A percentile compares a stretch with the other conserved stretches of the same genome.
These are phyloP conservation scores for Gastrophysa polygoni DNA, from an alignment of 2,888 invertebrate genomes.

Conservation along the genomic window DNA sequence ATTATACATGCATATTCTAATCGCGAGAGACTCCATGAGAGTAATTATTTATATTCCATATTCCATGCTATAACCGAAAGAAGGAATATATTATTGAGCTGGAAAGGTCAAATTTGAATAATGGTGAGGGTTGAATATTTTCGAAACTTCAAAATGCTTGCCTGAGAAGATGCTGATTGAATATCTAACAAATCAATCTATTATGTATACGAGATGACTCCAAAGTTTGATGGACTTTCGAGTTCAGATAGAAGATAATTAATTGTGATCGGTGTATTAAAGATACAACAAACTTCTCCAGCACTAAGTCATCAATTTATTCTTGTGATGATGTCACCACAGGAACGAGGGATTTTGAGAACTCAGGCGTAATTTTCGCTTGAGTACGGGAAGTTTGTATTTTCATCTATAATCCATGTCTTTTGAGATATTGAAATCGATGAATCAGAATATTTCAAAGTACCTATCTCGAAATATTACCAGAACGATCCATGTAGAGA, in stretches of 20 bases:
- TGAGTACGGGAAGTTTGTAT: no score
- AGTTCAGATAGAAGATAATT: slow-evolving; percentile 13
- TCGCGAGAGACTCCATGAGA: no score
- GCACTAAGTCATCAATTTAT: neutral
- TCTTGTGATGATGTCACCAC: neutral
- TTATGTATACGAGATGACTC: slow-evolving; percentile 28
- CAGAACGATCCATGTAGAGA: no score
- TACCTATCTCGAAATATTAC: no score
- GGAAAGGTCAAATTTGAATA: neutral
- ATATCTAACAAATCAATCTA: slow-evolving; percentile 31
- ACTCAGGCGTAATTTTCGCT: no score
- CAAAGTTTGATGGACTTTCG: slow-evolving; percentile 35
- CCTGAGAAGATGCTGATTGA: slow-evolving; percentile 27
- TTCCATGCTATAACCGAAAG: no score
- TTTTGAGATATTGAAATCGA: no score
- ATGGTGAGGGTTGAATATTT: neutral
- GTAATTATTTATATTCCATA: no score
- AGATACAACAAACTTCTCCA: neutral
- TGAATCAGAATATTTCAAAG: no score
- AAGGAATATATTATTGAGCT: neutral
- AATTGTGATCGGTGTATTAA: slow-evolving; percentile 11
- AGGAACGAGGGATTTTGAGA: neutral
- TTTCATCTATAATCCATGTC: no score
- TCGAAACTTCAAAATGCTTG: neutral
- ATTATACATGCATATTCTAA: no score